phyloP scores from a whole-genome alignment of 2,113 vertebrate genomes.

The Delphinus delphis region DNA sequence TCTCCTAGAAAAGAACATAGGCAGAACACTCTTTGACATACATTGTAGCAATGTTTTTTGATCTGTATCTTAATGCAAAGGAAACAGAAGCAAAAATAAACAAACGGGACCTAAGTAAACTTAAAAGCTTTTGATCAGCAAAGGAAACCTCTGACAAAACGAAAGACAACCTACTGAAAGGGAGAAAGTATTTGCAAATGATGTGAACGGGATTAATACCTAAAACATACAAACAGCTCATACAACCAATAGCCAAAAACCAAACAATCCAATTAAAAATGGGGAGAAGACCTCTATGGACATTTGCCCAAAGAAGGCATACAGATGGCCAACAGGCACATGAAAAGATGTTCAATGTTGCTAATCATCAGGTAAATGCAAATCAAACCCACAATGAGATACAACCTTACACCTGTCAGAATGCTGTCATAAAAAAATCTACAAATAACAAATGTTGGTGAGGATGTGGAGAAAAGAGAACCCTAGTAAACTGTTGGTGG shows the following conservation, averaged over 20 bases:
- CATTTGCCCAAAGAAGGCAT: neutral
- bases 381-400: neutral
- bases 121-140: neutral
- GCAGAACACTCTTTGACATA: neutral
- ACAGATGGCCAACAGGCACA: neutral
- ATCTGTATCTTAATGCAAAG: neutral
- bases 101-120: neutral
- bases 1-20: neutral
- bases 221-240: neutral
- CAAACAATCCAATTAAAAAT: neutral
- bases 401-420: neutral
- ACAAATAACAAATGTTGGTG: neutral
- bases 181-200: neutral
- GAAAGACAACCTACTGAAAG: neutral
- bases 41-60: accelerated
- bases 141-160: neutral
- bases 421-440: neutral
- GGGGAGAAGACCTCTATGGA: neutral
- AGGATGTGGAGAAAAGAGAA: neutral
- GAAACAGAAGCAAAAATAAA: neutral
- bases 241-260: neutral
- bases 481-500: neutral
- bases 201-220: neutral
- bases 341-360: neutral
- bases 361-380: neutral